phyloP scores from a whole-genome alignment of 2,113 vertebrate species.

The Ariopsis seemanni region DNA sequence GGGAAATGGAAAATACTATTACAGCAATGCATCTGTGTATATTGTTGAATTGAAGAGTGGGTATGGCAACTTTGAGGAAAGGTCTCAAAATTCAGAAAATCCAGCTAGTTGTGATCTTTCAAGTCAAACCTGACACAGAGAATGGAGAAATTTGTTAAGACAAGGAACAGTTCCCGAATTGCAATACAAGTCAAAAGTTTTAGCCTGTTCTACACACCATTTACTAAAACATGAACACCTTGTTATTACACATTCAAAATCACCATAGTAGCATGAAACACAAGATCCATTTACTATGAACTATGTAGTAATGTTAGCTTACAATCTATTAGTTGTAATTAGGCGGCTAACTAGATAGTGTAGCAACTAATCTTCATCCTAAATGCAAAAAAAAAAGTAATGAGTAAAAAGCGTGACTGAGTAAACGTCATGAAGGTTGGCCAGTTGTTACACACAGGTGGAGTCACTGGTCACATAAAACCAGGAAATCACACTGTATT shows the following conservation, averaged over 20 bases:
- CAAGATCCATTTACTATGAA: neutral
- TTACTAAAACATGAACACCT: neutral
- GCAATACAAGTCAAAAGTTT: neutral
- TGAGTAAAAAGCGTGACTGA: neutral
- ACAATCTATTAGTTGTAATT: neutral
- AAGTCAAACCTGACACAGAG: conserved; percentile 68
- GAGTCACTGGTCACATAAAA: neutral
- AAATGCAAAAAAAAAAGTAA: neutral
- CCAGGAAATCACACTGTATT: neutral
- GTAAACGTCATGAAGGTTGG: neutral
- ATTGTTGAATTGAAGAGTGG: conserved; percentile 29
- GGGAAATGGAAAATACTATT: neutral
- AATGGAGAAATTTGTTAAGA: neutral
- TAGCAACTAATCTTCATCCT: neutral
- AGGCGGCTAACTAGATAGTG: neutral
- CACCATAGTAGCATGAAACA: neutral
- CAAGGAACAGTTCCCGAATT: neutral
- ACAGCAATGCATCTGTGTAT: conserved; percentile 64
- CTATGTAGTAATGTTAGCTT: neutral
- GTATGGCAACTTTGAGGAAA: neutral
- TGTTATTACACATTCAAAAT: neutral
- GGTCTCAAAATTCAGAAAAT: neutral
- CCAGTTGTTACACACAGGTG: neutral
- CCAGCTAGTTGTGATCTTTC: conserved; percentile 62
- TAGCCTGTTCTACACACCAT: neutral